A percentile compares a stretch with the other conserved stretches of the same genome.
Conservation (phyloP, 2,113 vertebrate genomes). For the Rousettus leschenaultii region DNA sequence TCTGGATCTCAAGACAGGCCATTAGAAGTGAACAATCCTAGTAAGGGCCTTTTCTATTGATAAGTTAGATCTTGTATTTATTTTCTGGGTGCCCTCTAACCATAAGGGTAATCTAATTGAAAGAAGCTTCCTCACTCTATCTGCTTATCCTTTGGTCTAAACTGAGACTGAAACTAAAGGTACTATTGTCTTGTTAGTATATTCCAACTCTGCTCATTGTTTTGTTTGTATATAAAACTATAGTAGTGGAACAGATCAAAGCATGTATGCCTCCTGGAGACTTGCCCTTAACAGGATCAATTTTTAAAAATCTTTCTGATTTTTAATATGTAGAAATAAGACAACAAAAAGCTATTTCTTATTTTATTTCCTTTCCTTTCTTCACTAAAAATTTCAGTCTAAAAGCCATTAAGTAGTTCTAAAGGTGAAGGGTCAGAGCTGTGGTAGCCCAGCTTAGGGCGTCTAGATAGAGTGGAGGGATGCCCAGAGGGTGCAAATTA, state of each 20-base stretch:
- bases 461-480: not conserved
- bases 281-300: not conserved
- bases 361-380: not conserved
- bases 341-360: not conserved
- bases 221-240: slow-evolving; percentile 17
- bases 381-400: not conserved
- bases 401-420: not conserved
- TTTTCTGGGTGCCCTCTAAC: not conserved
- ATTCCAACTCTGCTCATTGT: not conserved
- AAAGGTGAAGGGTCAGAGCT: not conserved
- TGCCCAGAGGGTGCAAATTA: not conserved
- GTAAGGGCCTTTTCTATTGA: not conserved
- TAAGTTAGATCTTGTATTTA: not conserved
- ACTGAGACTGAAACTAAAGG: not conserved
- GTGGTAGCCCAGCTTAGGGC: not conserved
- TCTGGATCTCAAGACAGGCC: not conserved
- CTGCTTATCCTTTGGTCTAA: not conserved
- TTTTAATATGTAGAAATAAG: not conserved
- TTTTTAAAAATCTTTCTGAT: not conserved
- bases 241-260: not conserved
- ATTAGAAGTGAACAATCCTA: not conserved
- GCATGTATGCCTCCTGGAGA: not conserved
- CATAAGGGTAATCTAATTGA: not conserved
- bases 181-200: not conserved
- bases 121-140: not conserved